Percentiles rank a stretch among this genome's conserved stretches.
phyloP scores from a whole-genome alignment of 2,113 vertebrate species.

The Ictalurus furcatus region DNA sequence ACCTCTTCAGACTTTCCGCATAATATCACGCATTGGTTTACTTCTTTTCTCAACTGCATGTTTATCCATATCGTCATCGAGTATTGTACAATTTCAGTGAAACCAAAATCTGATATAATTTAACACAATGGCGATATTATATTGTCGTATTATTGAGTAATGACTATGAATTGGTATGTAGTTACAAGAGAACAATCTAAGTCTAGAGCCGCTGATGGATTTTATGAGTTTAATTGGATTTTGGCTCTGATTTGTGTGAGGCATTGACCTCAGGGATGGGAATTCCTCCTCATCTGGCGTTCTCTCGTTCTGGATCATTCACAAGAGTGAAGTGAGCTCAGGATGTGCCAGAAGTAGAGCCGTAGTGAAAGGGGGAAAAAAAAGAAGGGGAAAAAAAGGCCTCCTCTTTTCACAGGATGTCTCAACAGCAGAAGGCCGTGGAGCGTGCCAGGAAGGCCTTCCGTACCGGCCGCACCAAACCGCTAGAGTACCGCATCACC shows the following conservation, averaged over 20 bases:
- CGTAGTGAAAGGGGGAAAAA: constrained; percentile 17
- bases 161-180: not conserved
- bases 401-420: constrained; percentile 66
- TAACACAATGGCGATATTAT: not conserved
- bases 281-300: not conserved
- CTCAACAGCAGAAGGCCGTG: constrained; percentile 70
- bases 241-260: not conserved
- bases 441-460: constrained; percentile 79
- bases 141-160: not conserved
- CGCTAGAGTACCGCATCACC: constrained; percentile 77
- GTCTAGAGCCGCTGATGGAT: not conserved
- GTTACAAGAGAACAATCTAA: not conserved
- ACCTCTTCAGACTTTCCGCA: not conserved
- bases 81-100: not conserved
- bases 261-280: not conserved
- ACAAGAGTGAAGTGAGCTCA: constrained; percentile 2
- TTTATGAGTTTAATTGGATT: not conserved
- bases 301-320: not conserved
- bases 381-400: not conserved
- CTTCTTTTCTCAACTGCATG: not conserved
- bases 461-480: constrained; percentile 72
- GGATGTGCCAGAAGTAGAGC: constrained; percentile 19
- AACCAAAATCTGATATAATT: not conserved
- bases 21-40: not conserved
- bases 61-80: not conserved